Percentiles rank a stretch among this genome's conserved stretches.
Conservation (phyloP, 2,113 vertebrate genomes). For the Rhinolophus sinicus region DNA sequence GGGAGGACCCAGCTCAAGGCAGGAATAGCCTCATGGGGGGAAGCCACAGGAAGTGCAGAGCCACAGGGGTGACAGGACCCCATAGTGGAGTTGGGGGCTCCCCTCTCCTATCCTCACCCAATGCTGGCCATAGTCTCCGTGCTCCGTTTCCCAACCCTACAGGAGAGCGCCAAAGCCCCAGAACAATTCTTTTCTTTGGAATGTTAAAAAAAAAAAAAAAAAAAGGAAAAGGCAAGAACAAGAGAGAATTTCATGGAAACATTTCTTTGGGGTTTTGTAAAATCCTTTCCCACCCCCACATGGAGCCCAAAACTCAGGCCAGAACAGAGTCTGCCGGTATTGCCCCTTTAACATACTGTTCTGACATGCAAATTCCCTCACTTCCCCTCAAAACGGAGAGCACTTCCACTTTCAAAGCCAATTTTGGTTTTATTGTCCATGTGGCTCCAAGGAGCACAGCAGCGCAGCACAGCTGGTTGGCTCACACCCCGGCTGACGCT, state of each 20-base stretch:
- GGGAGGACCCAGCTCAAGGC: neutral
- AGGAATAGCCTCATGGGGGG: neutral
- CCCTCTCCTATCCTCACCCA: neutral
- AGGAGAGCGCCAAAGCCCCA: conserved; percentile 6
- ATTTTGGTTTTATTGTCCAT: conserved; percentile 69
- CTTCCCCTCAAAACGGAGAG: conserved; percentile 45
- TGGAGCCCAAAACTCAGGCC: conserved; percentile 13
- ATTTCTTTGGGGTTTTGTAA: conserved; percentile 72
- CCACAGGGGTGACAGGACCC: neutral
- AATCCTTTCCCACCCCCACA: conserved; percentile 66
- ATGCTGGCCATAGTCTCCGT: neutral
- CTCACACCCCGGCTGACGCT: neutral
- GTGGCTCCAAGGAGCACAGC: conserved; percentile 36
- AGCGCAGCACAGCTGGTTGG: conserved; percentile 61
- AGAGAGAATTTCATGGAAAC: conserved; percentile 68
- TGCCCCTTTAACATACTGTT: conserved; percentile 58
- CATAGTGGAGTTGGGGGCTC: neutral
- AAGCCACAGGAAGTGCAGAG: neutral
- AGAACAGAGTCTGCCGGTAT: conserved; percentile 25
- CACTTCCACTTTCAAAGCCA: conserved; percentile 68
- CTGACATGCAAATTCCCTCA: conserved; percentile 51
- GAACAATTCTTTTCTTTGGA: conserved; percentile 47
- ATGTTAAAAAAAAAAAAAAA: conserved; percentile 16
- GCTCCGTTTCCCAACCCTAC: neutral
- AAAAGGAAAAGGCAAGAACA: conserved; percentile 41